Percentiles rank a stretch among this genome's conserved stretches.
Evolutionary conservation across 2,797 vertebrate species (phyloP).

Genomic region (Pelobates cultripes): DNA sequence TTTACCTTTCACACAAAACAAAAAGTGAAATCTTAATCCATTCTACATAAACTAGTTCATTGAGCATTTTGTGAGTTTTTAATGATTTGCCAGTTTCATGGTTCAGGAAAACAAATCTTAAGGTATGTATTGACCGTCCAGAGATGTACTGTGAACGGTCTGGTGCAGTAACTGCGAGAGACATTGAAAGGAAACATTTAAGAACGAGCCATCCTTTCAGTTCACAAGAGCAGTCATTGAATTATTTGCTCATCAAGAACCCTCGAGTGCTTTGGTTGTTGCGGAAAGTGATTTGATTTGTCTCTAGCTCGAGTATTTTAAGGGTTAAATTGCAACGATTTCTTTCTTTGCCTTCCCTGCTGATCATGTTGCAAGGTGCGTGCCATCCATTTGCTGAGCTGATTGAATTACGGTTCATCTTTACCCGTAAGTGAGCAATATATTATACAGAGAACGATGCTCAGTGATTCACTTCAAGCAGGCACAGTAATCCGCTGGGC

Average conservation of each 20-base stretch:
- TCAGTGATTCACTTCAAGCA: constrained; percentile 91
- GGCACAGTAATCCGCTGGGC: constrained; percentile 78
- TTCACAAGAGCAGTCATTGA: constrained; percentile 3
- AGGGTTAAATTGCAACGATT: constrained; percentile 43
- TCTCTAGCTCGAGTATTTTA: background rate
- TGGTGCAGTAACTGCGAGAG: no score
- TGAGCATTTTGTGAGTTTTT: no score
- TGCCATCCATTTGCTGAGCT: constrained; percentile 64
- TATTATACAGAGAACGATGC: constrained; percentile 79
- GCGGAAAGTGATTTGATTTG: constrained; percentile 14
- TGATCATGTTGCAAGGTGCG: constrained; percentile 58
- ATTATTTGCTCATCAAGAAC: background rate
- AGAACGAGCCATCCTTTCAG: background rate
- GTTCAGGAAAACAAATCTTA: no score
- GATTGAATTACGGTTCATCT: constrained; percentile 73
- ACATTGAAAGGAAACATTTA: no score
- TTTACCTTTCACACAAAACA: no score
- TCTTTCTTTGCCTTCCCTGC: constrained; percentile 54
- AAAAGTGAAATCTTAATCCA: no score
- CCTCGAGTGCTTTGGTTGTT: background rate
- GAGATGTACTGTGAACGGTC: no score
- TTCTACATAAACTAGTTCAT: no score
- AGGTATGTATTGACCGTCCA: no score
- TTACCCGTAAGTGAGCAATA: constrained; percentile 67
- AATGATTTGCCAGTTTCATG: no score